Evolutionary conservation across 2,888 invertebrate genomes (phyloP).

Genomic region (Quadriops clusia): DNA sequence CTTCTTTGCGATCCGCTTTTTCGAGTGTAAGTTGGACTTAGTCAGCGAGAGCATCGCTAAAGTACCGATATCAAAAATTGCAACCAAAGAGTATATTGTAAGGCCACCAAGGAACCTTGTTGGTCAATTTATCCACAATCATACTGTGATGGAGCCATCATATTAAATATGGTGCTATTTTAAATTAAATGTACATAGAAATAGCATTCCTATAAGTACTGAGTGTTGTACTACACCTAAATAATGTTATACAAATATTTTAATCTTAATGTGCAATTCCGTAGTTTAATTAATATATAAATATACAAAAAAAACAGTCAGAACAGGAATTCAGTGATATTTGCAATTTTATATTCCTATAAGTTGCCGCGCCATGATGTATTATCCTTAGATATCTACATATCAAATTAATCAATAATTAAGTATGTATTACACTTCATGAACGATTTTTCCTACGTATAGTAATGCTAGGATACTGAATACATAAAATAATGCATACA

Average conservation of each 20-base stretch:
- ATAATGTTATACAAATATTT: neutral
- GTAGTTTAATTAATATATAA: too few species aligned
- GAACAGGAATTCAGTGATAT: too few species aligned
- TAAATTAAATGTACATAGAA: constrained; percentile 7
- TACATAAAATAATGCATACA: too few species aligned
- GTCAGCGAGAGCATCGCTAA: constrained; percentile 5
- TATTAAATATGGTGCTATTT: constrained; percentile 31
- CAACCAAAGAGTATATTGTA: constrained; percentile 7
- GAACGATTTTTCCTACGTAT: too few species aligned
- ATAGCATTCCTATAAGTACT: constrained; percentile 17
- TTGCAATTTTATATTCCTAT: too few species aligned
- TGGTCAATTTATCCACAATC: constrained; percentile 8
- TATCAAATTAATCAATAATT: constrained; percentile 1
- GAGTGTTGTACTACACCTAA: constrained; percentile 16
- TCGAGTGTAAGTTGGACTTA: constrained; percentile 29
- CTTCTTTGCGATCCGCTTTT: constrained; percentile 24
- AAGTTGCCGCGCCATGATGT: too few species aligned
- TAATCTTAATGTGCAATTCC: constrained; percentile 2
- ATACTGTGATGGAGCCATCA: constrained; percentile 24
- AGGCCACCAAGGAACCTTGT: constrained; percentile 9
- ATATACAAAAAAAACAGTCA: too few species aligned
- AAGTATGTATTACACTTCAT: neutral
- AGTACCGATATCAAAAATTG: constrained; percentile 8
- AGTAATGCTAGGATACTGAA: too few species aligned
- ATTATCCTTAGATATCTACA: neutral